Evolutionary conservation across 2,888 invertebrate species (phyloP), one percentile per base, ranked within the genome.

Genomic region (Dynastes grantii): DNA sequence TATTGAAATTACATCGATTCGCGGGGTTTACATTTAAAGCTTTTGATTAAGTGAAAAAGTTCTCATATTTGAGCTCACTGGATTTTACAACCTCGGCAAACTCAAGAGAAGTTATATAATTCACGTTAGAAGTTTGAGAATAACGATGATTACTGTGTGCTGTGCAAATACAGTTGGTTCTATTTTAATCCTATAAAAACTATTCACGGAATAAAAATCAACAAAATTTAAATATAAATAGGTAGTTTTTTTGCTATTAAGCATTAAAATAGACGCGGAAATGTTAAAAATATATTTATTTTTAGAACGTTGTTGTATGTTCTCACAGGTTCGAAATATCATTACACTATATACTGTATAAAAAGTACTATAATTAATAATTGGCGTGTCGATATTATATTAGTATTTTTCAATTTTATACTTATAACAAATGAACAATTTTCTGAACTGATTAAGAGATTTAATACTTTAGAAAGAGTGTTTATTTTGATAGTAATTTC

Each of bases 211-310:
- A 29, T 63, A 63, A 32, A 63, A 63, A 63, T 63, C 29, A 63
- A n/a, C 63, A 32, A 13, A 63, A 29, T 11, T 13, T 63, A 63
- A 29, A 63, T 63, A 32, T 29, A 13, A 63, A 63, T 29, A 11
- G 63, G 32, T 63, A 32, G 13, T 13, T 63, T 29, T 22, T 11
- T 9, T 61, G 6, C 11, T 61, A 22, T 61, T 27, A 61, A 45
- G 9, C 11, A 45, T 45, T 45, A 45, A 63, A 63, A 63, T 63
- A 63, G 11, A 63, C 63, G 32, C 63, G 63, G 63, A 63, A 63
- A 29, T 61, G 32, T 29, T 63, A 8, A 63, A 29, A 63, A 29
- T 63, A 9, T 5, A 5, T 63, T 63, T 29, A 63, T 63, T 29
- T 29, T 8, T 63, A 63, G 63, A 29, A 29, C 6, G 27, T 63